Evolutionary conservation across 2,888 invertebrate species (phyloP).

Genomic region (Eugnorisma glareosa): DNA sequence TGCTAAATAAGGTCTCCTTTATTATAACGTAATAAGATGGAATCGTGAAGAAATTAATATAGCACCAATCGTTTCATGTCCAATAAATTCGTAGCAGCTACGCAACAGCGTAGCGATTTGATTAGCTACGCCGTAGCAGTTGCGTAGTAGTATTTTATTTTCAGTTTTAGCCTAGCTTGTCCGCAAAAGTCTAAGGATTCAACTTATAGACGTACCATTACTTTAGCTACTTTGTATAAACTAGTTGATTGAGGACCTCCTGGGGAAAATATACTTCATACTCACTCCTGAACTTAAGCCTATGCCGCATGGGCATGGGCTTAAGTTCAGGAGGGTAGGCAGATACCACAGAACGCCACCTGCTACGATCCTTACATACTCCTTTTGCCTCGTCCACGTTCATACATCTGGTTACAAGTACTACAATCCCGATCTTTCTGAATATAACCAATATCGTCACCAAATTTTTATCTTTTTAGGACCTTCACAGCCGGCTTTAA

Average conservation of each 20-base stretch:
- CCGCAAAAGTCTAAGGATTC: not conserved
- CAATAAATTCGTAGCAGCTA: slow-evolving; percentile 22
- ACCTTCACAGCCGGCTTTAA: too few species aligned
- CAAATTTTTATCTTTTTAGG: too few species aligned
- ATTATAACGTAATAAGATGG: not conserved
- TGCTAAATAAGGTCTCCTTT: too few species aligned
- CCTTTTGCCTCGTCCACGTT: not conserved
- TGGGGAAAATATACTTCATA: too few species aligned
- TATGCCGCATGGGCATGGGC: too few species aligned
- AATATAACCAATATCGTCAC: not conserved
- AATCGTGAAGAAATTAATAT: not conserved
- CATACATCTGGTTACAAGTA: not conserved
- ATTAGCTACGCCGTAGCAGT: slow-evolving; percentile 26
- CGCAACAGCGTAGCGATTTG: slow-evolving; percentile 13
- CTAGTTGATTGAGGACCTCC: not conserved
- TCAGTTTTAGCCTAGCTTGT: not conserved
- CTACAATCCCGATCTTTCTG: not conserved
- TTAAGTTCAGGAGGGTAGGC: too few species aligned
- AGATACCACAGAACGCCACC: not conserved
- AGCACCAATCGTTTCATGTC: not conserved
- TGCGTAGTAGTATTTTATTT: slow-evolving; percentile 20
- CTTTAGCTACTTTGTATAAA: not conserved
- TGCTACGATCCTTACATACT: not conserved
- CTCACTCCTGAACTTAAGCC: too few species aligned
- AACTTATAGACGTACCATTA: not conserved